A percentile compares a stretch with the other conserved stretches of the same genome.
These are phyloP conservation scores for Drosophila mulleri DNA, from an alignment of 2,888 invertebrate species.

Conservation along the genomic window DNA sequence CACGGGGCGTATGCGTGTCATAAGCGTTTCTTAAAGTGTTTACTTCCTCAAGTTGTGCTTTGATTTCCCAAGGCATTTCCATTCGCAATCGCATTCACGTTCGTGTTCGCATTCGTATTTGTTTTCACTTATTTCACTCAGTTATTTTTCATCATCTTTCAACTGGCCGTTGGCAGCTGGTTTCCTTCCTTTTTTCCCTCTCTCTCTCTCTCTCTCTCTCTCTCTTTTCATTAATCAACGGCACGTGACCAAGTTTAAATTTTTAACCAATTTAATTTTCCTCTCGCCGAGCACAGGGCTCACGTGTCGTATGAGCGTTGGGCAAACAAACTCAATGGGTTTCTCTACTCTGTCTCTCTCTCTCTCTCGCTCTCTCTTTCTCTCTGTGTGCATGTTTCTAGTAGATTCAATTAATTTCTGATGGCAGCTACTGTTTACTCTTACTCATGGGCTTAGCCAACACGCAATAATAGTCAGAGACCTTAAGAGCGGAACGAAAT, in stretches of 20 bases:
- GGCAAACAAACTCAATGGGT: conserved; percentile 43
- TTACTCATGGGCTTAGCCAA: conserved; percentile 2
- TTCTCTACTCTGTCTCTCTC: background rate
- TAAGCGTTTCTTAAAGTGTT: conserved; percentile 81
- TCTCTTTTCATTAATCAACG: conserved; percentile 69
- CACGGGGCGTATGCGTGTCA: conserved; percentile 77
- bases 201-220: background rate
- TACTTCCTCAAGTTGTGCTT: conserved; percentile 56
- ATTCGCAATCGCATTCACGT: background rate
- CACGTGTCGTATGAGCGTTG: conserved; percentile 65
- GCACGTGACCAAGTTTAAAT: conserved; percentile 79
- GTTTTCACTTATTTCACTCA: conserved; percentile 65
- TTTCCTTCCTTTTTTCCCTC: background rate
- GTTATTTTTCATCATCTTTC: conserved; percentile 62
- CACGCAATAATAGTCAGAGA: conserved; percentile 7
- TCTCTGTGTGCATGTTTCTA: conserved; percentile 4
- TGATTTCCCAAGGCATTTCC: conserved; percentile 56
- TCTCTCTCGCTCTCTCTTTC: background rate
- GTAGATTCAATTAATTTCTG: conserved; percentile 56
- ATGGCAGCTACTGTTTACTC: conserved; percentile 40
- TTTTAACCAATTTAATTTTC: conserved; percentile 61
- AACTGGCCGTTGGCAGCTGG: conserved; percentile 38
- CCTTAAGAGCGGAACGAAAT: background rate
- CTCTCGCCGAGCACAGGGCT: background rate
- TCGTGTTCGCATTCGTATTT: conserved; percentile 34